phyloP scores from a whole-genome alignment of 2,797 vertebrate genomes.

The Threskiornis aethiopicus region DNA sequence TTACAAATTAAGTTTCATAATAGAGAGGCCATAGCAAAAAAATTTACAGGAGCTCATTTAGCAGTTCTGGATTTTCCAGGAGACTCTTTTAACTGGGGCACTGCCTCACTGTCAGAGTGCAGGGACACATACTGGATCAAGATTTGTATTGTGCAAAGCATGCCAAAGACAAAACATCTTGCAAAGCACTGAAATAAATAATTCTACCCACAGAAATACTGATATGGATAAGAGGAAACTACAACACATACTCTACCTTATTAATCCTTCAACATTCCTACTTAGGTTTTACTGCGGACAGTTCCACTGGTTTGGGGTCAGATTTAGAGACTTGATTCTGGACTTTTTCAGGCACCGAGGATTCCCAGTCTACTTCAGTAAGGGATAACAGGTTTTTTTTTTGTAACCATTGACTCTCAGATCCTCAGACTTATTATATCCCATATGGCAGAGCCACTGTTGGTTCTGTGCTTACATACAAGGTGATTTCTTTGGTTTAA shows the following conservation, averaged over 20 bases:
- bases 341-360: neutral
- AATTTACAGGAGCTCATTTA: neutral
- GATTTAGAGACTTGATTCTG: neutral
- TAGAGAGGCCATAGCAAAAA: neutral
- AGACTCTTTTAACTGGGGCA: neutral
- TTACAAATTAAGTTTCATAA: neutral
- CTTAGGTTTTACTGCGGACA: neutral
- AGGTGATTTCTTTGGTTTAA: neutral
- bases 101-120: neutral
- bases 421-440: neutral
- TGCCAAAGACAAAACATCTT: neutral
- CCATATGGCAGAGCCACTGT: neutral
- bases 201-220: neutral
- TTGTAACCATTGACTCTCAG: neutral
- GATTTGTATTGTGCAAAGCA: neutral
- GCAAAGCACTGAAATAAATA: neutral
- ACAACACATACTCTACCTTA: neutral
- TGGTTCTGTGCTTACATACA: neutral
- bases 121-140: neutral
- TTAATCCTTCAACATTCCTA: neutral
- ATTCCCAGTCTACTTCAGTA: neutral
- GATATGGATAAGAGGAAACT: neutral
- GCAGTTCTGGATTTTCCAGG: neutral
- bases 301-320: neutral
- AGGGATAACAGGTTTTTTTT: neutral